Conservation (phyloP, 2,888 invertebrate genomes). For the Drosophila colorata region DNA sequence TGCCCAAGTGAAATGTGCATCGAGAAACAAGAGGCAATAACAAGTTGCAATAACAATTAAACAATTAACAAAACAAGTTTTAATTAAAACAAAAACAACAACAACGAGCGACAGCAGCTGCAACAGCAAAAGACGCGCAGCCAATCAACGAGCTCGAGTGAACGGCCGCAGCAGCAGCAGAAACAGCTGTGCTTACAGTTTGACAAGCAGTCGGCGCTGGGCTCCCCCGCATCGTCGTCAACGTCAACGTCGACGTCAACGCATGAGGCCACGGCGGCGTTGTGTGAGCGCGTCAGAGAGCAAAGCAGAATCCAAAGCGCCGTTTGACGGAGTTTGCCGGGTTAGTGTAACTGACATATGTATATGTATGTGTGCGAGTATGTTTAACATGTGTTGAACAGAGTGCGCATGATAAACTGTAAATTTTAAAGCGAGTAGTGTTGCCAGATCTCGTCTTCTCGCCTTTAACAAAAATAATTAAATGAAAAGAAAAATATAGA, state of each 20-base stretch:
- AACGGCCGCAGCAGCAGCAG: constrained; percentile 62
- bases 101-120: constrained; percentile 24
- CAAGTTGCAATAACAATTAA: constrained; percentile 51
- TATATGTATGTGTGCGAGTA: background rate
- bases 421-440: constrained; percentile 21
- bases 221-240: constrained; percentile 63
- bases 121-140: constrained; percentile 22
- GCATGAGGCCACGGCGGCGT: constrained; percentile 52
- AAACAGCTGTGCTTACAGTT: constrained; percentile 77
- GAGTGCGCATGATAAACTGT: constrained; percentile 26
- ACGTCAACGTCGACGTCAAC: constrained; percentile 34
- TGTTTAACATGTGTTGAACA: constrained; percentile 39
- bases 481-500: constrained; percentile 12
- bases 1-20: constrained; percentile 6
- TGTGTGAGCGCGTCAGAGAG: constrained; percentile 24
- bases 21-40: constrained; percentile 9
- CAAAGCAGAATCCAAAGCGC: constrained; percentile 41
- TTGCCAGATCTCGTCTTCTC: constrained; percentile 31
- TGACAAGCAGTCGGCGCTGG: constrained; percentile 32
- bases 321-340: constrained; percentile 69
- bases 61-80: constrained; percentile 62
- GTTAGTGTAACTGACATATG: constrained; percentile 57
- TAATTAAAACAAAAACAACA: constrained; percentile 55
- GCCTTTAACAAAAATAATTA: background rate
- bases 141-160: constrained; percentile 57